Evolutionary conservation across 2,113 vertebrate genomes (phyloP).

Genomic region (Cynocephalus volans): DNA sequence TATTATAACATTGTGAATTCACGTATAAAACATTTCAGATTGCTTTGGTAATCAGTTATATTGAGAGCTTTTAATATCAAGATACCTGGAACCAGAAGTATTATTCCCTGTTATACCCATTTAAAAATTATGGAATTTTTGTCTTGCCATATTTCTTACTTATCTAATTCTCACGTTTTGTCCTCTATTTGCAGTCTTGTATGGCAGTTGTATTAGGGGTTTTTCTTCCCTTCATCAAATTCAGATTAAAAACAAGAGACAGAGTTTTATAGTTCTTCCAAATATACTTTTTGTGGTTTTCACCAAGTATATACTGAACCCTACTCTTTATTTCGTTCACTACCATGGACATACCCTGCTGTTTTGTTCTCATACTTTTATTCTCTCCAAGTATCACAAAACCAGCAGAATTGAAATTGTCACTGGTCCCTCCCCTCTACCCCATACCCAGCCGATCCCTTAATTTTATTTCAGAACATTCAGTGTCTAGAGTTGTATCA

Average conservation of each 20-base stretch:
- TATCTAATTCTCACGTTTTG: not conserved
- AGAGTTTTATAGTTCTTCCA: not conserved
- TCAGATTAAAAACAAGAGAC: slow-evolving; percentile 39
- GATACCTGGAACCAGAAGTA: not conserved
- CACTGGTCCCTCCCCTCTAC: too few species aligned
- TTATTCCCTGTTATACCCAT: not conserved
- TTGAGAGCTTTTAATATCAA: not conserved
- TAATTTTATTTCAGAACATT: not conserved
- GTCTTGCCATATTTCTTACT: not conserved
- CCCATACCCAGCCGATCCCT: not conserved
- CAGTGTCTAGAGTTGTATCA: not conserved
- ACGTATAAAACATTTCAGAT: not conserved
- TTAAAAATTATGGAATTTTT: not conserved
- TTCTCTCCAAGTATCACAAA: not conserved
- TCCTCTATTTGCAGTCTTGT: not conserved
- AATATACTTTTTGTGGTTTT: not conserved
- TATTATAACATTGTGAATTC: not conserved
- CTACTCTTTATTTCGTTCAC: not conserved
- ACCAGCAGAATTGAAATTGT: not conserved
- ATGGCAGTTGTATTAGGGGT: not conserved
- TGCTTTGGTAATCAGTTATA: not conserved
- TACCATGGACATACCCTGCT: not conserved
- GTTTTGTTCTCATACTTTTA: not conserved
- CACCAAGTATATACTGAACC: not conserved
- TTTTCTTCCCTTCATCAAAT: slow-evolving; percentile 19